Evolutionary conservation across 2,888 invertebrate species (phyloP).

Genomic region (Shargacucullia verbasci): DNA sequence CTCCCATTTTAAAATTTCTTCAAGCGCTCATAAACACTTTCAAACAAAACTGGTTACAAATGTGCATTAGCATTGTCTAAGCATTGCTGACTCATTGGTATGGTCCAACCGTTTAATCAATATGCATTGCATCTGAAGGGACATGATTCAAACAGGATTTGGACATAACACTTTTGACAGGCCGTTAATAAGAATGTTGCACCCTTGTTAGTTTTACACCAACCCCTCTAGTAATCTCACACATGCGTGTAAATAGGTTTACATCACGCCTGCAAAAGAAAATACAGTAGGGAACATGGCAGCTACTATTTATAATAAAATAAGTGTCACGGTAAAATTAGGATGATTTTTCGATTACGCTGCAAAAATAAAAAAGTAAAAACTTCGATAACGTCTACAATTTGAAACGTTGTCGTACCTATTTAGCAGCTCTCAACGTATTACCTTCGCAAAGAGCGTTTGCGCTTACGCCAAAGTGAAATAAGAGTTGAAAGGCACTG

Average conservation of each 20-base stretch:
- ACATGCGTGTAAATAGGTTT: constrained; percentile 73
- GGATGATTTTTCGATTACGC: constrained; percentile 2
- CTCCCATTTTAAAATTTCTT: too few species aligned
- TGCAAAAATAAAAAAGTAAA: not conserved
- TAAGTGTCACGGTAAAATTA: constrained; percentile 21
- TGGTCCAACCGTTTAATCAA: constrained; percentile 58
- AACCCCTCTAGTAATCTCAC: constrained; percentile 74
- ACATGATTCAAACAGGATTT: constrained; percentile 78
- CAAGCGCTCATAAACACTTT: too few species aligned
- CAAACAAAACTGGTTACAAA: too few species aligned
- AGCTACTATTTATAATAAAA: constrained; percentile 31
- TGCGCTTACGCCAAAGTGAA: constrained; percentile 54
- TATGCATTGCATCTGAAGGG: constrained; percentile 66
- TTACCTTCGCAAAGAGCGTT: constrained; percentile 41
- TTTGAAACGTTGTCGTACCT: constrained; percentile 25
- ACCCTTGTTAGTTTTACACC: constrained; percentile 84
- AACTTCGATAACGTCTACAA: constrained; percentile 6
- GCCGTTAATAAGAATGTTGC: constrained; percentile 83
- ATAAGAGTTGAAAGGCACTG: constrained; percentile 64
- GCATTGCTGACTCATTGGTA: constrained; percentile 47
- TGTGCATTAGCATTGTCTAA: constrained; percentile 9
- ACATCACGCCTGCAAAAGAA: constrained; percentile 55
- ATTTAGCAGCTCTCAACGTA: constrained; percentile 30
- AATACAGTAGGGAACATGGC: constrained; percentile 42
- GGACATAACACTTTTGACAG: constrained; percentile 80